These are phyloP conservation scores for Benitochromis conjunctus DNA, from an alignment of 2,113 vertebrate species.

Conservation along the genomic window DNA sequence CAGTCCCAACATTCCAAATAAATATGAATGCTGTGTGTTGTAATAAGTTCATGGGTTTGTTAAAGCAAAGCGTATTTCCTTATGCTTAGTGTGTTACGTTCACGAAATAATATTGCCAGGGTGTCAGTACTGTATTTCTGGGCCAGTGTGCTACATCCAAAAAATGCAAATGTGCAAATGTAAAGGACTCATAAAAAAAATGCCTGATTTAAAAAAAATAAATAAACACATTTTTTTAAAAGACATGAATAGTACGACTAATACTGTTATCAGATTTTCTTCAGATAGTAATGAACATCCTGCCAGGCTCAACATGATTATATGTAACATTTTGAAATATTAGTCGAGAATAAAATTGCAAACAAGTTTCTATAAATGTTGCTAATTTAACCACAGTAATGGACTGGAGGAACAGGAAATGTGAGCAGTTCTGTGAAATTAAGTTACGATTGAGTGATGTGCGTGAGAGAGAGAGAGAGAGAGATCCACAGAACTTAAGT, in stretches of 20 bases:
- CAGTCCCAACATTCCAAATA: background rate
- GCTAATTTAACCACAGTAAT: background rate
- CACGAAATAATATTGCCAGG: background rate
- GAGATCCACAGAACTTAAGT: background rate
- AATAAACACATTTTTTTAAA: background rate
- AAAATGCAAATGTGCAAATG: background rate
- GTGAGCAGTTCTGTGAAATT: background rate
- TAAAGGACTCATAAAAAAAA: background rate
- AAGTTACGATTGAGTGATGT: background rate
- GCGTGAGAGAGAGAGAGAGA: too few relatives aligned
- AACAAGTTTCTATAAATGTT: background rate
- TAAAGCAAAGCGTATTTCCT: background rate
- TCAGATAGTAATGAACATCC: background rate
- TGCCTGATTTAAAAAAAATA: background rate
- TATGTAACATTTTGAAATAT: background rate
- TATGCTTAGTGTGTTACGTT: background rate
- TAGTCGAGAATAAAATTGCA: background rate
- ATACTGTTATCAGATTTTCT: background rate
- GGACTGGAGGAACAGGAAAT: background rate
- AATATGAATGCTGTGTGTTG: background rate
- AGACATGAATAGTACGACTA: background rate
- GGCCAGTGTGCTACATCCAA: fast-evolving
- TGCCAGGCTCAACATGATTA: background rate
- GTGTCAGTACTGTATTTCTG: background rate
- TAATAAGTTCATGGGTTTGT: background rate